These are phyloP conservation scores for Ahaetulla prasina DNA, from an alignment of 2,113 vertebrate species.

Conservation along the genomic window DNA sequence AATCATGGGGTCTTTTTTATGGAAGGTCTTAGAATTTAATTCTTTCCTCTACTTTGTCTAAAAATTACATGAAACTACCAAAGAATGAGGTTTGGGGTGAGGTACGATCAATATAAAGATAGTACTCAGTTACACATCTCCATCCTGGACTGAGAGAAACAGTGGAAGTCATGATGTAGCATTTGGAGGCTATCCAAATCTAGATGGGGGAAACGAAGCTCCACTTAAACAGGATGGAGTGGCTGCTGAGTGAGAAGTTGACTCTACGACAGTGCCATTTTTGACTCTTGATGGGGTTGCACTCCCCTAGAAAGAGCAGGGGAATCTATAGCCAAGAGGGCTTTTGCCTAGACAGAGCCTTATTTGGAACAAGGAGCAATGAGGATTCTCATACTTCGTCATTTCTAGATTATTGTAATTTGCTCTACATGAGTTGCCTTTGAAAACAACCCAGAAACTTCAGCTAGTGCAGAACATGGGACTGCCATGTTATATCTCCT, in stretches of 20 bases:
- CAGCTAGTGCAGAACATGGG: neutral
- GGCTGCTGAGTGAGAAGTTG: neutral
- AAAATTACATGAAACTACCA: neutral
- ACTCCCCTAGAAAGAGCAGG: neutral
- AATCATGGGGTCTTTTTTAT: neutral
- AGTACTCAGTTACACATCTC: neutral
- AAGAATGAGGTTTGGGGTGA: neutral
- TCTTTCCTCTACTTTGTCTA: neutral
- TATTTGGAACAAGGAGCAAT: neutral
- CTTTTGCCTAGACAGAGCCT: neutral
- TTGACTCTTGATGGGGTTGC: neutral
- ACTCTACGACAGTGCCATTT: neutral
- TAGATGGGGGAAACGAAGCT: neutral
- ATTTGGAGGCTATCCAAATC: neutral
- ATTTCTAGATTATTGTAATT: neutral
- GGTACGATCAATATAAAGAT: neutral
- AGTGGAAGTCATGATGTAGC: neutral
- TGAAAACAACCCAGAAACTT: neutral
- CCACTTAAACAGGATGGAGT: neutral
- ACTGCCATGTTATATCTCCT: neutral
- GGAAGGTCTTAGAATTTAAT: neutral
- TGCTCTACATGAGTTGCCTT: neutral
- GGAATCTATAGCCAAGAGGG: neutral
- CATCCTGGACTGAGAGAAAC: neutral
- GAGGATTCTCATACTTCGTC: neutral